phyloP scores from a whole-genome alignment of 2,113 vertebrate species.

The Bos taurus region ARS-UCD2.0 NC_037328.1:66085501-66086000 shows the following conservation, averaged over 20 bases:
- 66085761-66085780: conserved; percentile 15
- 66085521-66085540: not conserved
- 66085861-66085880: not conserved
- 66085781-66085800: not conserved
- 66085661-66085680: not conserved
- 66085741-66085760: not conserved
- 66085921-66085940: not conserved
- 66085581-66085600: not conserved
- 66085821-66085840: not conserved
- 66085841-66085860: not conserved
- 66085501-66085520: not conserved
- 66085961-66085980: not conserved
- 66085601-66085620: not conserved
- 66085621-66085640: not conserved
- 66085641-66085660: not conserved
- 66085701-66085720: not conserved
- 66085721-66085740: not conserved
- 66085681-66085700: not conserved
- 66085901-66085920: not conserved
- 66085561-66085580: not conserved
- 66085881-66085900: not conserved
- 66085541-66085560: not conserved
- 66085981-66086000: not conserved
- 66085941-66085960: not conserved
- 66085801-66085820: conserved; percentile 7